A percentile compares a stretch with the other conserved stretches of the same genome.
Conservation (phyloP, 2,888 invertebrate species). For the Vandiemenella viatica region DNA sequence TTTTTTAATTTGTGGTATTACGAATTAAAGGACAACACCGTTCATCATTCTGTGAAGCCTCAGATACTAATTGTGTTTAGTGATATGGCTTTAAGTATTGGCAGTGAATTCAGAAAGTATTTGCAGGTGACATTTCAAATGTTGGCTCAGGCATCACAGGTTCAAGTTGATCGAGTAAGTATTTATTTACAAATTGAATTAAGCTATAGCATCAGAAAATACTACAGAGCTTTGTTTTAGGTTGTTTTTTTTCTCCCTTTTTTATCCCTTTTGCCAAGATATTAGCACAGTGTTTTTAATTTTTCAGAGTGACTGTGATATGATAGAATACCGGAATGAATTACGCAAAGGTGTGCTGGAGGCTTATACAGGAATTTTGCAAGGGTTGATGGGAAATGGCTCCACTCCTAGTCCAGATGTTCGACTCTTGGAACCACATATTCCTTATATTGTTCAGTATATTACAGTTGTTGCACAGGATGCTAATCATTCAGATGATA, state of each 20-base stretch:
- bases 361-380: slow-evolving; percentile 96
- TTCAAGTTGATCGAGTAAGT: slow-evolving; percentile 61
- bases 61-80: slow-evolving; percentile 94
- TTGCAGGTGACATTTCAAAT: slow-evolving; percentile 68
- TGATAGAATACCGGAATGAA: slow-evolving; percentile 91
- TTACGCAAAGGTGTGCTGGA: slow-evolving; percentile 90
- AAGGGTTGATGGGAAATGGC: slow-evolving; percentile 76
- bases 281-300: slow-evolving; percentile 1
- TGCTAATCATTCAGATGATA: slow-evolving; percentile 70
- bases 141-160: slow-evolving; percentile 76
- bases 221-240: not conserved
- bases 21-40: slow-evolving; percentile 50
- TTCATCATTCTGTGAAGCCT: slow-evolving; percentile 91
- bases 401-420: slow-evolving; percentile 41
- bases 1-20: too few relatives aligned
- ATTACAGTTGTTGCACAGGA: slow-evolving; percentile 75
- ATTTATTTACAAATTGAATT: not conserved
- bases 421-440: slow-evolving; percentile 66
- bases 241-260: too few relatives aligned
- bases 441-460: slow-evolving; percentile 77
- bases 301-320: slow-evolving; percentile 69
- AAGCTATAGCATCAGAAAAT: not conserved
- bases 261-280: not conserved
- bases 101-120: slow-evolving; percentile 85
- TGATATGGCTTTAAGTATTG: slow-evolving; percentile 91